Evolutionary conservation across 2,797 vertebrate species (phyloP).

Genomic region (Lutjanus argentimaculatus): DNA sequence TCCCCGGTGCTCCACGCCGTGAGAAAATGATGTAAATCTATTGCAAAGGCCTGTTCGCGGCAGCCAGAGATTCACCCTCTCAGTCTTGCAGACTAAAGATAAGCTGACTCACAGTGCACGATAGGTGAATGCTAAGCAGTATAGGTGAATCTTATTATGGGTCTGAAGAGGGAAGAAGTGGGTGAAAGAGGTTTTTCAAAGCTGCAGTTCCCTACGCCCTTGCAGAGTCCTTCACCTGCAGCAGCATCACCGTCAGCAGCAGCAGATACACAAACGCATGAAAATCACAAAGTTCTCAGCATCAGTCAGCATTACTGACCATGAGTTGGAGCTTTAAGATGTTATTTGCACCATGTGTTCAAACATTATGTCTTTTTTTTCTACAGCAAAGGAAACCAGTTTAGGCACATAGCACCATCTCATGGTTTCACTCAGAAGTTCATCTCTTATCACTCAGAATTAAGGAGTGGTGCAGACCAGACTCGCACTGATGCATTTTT

Average conservation of each 20-base stretch:
- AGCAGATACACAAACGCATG: not conserved
- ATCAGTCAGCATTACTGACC: slow-evolving; percentile 6
- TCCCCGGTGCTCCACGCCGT: slow-evolving; percentile 20
- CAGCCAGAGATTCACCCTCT: slow-evolving; percentile 66
- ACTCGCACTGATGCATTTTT: not conserved
- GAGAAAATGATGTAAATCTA: slow-evolving; percentile 76
- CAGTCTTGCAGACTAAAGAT: slow-evolving; percentile 68
- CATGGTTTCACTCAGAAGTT: slow-evolving; percentile 79
- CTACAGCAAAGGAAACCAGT: slow-evolving; percentile 26
- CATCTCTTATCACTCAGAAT: slow-evolving; percentile 34
- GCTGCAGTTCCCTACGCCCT: slow-evolving; percentile 37
- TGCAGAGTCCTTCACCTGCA: slow-evolving; percentile 47
- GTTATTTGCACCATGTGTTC: slow-evolving; percentile 24
- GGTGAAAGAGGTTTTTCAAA: slow-evolving; percentile 26
- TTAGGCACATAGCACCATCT: slow-evolving; percentile 85
- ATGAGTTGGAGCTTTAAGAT: slow-evolving; percentile 10
- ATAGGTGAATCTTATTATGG: slow-evolving; percentile 58
- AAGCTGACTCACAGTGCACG: slow-evolving; percentile 74
- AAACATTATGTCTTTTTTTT: slow-evolving; percentile 20
- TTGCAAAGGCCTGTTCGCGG: slow-evolving; percentile 61
- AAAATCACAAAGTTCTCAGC: slow-evolving; percentile 12
- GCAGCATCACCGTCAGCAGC: slow-evolving; percentile 1
- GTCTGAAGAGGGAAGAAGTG: slow-evolving; percentile 54
- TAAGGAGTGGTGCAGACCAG: not conserved
- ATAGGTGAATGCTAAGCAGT: slow-evolving; percentile 76